phyloP scores from a whole-genome alignment of 2,797 vertebrate species.

The Euphonia xanthogaster region DNA sequence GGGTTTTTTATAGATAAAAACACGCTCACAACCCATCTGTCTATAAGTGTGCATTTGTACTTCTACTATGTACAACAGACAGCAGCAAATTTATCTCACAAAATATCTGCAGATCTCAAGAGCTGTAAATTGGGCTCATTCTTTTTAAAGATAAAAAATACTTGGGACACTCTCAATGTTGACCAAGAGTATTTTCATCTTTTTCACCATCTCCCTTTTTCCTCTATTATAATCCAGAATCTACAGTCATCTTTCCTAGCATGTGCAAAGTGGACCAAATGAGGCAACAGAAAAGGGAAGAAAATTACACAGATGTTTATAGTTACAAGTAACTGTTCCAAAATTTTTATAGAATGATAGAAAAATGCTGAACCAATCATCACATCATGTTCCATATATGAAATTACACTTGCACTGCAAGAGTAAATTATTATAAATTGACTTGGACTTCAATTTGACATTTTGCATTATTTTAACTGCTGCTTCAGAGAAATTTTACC shows the following conservation, averaged over 20 bases:
- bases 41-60: not conserved
- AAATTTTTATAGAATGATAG: not conserved
- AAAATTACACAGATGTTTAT: not conserved
- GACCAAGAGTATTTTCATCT: not conserved
- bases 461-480: not conserved
- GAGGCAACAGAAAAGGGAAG: not conserved
- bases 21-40: not conserved
- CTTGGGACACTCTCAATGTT: not conserved
- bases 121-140: not conserved
- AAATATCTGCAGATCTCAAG: not conserved
- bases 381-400: not conserved
- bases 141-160: not conserved
- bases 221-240: not conserved
- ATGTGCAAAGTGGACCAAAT: not conserved
- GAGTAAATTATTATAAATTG: not conserved
- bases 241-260: not conserved
- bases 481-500: not conserved
- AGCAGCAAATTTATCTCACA: not conserved
- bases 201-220: not conserved
- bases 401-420: not conserved
- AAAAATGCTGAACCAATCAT: not conserved
- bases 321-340: not conserved
- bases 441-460: not conserved
- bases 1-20: not conserved
- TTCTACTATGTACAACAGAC: not conserved